Conservation (phyloP, 2,888 invertebrate genomes). For the Atethmia centrago region DNA sequence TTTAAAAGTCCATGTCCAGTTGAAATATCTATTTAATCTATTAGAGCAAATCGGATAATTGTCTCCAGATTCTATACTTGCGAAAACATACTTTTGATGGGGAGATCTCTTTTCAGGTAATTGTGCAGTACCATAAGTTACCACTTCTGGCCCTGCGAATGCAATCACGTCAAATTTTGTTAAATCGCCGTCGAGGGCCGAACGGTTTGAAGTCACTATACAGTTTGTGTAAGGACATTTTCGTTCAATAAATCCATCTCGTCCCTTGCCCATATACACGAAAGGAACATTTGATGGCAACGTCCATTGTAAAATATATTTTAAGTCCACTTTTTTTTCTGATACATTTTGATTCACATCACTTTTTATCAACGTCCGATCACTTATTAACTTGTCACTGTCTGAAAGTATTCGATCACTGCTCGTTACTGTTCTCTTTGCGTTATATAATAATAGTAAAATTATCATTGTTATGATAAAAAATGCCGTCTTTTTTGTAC, state of each 20-base stretch:
- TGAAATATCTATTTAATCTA: constrained; percentile 75
- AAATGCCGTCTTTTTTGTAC: constrained; percentile 22
- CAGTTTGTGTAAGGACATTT: constrained; percentile 81
- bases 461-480: constrained; percentile 21
- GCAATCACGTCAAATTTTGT: constrained; percentile 79
- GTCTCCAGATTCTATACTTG: constrained; percentile 77
- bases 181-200: constrained; percentile 67
- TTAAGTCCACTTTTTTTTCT: constrained; percentile 52
- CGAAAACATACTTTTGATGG: constrained; percentile 79
- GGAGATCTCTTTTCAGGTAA: constrained; percentile 69
- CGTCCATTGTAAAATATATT: constrained; percentile 79
- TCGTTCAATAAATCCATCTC: constrained; percentile 70
- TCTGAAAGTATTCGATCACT: constrained; percentile 5
- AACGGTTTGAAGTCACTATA: constrained; percentile 75
- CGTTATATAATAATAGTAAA: constrained; percentile 19
- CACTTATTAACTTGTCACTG: constrained; percentile 12
- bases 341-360: constrained; percentile 17
- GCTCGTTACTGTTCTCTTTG: neutral
- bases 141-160: constrained; percentile 77
- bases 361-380: constrained; percentile 9
- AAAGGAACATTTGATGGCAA: constrained; percentile 70
- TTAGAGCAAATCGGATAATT: constrained; percentile 73
- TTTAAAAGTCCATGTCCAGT: constrained; percentile 82
- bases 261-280: constrained; percentile 71
- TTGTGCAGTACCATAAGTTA: neutral